phyloP scores from a whole-genome alignment of 37 sponge, comb jelly and placozoan species.

The Geodia barretti region DNA sequence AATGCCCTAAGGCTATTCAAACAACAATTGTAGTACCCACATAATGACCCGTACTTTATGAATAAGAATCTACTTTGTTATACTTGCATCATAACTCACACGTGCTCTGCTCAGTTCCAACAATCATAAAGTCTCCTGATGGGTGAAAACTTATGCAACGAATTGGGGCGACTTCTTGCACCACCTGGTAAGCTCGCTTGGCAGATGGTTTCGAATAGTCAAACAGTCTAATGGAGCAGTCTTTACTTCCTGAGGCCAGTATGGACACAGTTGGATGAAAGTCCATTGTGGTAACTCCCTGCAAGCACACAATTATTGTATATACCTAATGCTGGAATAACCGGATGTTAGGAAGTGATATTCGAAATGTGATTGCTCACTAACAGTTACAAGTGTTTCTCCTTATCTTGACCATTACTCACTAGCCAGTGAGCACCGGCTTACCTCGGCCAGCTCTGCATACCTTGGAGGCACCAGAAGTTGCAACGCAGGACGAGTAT shows the following conservation, averaged over 20 bases:
- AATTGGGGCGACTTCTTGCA: conserved; percentile 77
- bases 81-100: conserved; percentile 28
- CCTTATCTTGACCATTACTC: too few relatives aligned
- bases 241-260: conserved; percentile 87
- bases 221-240: conserved; percentile 90
- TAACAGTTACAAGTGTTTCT: too few relatives aligned
- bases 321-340: too few relatives aligned
- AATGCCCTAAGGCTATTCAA: too few relatives aligned
- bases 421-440: too few relatives aligned
- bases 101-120: conserved; percentile 84
- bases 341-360: too few relatives aligned
- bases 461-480: too few relatives aligned
- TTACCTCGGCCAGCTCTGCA: too few relatives aligned
- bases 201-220: conserved; percentile 88
- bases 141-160: conserved; percentile 86
- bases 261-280: conserved; percentile 92
- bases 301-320: conserved; percentile 10
- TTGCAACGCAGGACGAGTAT: too few relatives aligned
- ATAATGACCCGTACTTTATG: too few relatives aligned
- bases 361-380: too few relatives aligned
- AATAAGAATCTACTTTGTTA: neutral
- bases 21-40: too few relatives aligned
- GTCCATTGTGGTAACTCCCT: conserved; percentile 79
- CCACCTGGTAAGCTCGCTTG: conserved; percentile 73
- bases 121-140: conserved; percentile 88